Conservation (phyloP, 2,113 vertebrate genomes). For the Psophia crepitans region DNA sequence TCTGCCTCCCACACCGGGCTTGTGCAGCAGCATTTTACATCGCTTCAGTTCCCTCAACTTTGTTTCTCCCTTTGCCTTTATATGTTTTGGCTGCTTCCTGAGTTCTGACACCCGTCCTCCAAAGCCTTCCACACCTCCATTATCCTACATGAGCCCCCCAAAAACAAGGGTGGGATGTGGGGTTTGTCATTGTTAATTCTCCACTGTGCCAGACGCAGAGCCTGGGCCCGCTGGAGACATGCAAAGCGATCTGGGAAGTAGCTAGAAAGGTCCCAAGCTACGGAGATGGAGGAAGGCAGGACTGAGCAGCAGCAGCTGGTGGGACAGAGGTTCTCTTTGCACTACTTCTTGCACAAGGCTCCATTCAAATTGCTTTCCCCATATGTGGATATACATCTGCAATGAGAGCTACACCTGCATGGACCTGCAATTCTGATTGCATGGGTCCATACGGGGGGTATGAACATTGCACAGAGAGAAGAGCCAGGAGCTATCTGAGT, state of each 20-base stretch:
- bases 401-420: not conserved
- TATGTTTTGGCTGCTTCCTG: not conserved
- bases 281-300: not conserved
- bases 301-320: not conserved
- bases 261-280: not conserved
- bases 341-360: not conserved
- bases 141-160: not conserved
- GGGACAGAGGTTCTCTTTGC: not conserved
- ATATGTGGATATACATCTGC: not conserved
- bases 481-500: not conserved
- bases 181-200: not conserved
- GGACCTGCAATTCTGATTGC: not conserved
- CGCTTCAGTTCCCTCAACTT: not conserved
- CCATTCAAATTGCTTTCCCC: not conserved
- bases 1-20: not conserved
- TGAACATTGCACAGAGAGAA: not conserved
- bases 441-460: not conserved
- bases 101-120: not conserved
- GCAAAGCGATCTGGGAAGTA: not conserved
- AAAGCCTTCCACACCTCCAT: not conserved
- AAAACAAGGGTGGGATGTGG: not conserved
- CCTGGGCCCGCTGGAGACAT: not conserved
- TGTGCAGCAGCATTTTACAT: not conserved
- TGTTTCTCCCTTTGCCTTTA: not conserved
- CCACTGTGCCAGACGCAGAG: not conserved